A percentile compares a stretch with the other conserved stretches of the same genome.
phyloP scores from a whole-genome alignment of 2,888 invertebrate species.

The Dasypolia templi region DNA sequence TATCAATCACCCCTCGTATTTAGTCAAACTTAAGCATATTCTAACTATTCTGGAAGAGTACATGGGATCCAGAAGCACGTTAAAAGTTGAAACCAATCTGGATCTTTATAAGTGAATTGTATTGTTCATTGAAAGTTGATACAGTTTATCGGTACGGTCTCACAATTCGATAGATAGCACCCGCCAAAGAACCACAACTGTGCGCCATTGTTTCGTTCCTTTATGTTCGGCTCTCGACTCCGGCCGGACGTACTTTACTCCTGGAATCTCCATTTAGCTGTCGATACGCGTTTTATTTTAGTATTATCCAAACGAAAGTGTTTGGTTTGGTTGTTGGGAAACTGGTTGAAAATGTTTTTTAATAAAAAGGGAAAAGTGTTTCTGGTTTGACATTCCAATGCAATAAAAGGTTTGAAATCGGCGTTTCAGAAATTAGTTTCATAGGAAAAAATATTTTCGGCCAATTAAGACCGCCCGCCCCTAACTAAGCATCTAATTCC shows the following conservation, averaged over 20 bases:
- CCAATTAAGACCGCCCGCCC: no score
- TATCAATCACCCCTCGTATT: no score
- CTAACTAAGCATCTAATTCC: not conserved
- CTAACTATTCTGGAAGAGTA: not conserved
- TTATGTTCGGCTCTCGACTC: constrained; percentile 36
- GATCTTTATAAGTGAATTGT: constrained; percentile 41
- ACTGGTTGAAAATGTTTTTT: not conserved
- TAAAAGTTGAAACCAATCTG: constrained; percentile 21
- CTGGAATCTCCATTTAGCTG: constrained; percentile 38
- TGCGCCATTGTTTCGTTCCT: constrained; percentile 38
- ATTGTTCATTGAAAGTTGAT: constrained; percentile 66
- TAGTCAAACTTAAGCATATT: not conserved
- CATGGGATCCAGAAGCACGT: not conserved
- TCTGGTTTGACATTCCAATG: not conserved
- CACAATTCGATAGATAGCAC: constrained; percentile 64
- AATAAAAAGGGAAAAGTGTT: no score
- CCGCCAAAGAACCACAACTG: constrained; percentile 57
- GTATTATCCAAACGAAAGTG: constrained; percentile 24
- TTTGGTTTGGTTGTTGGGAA: constrained; percentile 15
- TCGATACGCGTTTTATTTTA: constrained; percentile 42
- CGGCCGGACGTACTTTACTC: constrained; percentile 17
- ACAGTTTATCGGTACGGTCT: constrained; percentile 61
- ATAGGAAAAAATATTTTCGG: not conserved
- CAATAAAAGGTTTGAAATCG: not conserved
- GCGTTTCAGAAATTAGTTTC: not conserved